Percentiles rank a stretch among this genome's conserved stretches.
phyloP scores from a whole-genome alignment of 1,140 invertebrate species.

The Drosophila suzukii region DNA sequence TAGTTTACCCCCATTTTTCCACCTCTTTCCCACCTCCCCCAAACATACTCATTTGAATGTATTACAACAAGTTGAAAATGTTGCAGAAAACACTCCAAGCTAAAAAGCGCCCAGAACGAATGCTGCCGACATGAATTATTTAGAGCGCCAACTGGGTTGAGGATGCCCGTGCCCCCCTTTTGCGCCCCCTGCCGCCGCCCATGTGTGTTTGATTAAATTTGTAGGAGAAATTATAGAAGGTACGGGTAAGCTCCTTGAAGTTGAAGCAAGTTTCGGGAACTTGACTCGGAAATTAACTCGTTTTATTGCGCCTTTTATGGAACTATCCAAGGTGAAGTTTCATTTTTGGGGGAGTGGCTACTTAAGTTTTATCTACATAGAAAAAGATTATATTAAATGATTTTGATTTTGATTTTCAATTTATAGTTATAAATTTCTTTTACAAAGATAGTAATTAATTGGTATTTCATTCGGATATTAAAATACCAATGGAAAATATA shows the following conservation, averaged over 20 bases:
- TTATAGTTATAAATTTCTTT: too few species aligned
- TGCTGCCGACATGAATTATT: slow-evolving; percentile 76
- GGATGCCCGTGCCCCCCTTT: slow-evolving; percentile 9
- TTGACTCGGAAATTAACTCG: slow-evolving; percentile 73
- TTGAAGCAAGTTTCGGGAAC: slow-evolving; percentile 16
- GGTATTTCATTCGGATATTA: too few species aligned
- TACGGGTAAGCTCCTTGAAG: slow-evolving; percentile 1
- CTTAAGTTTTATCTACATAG: neutral
- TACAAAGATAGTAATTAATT: too few species aligned
- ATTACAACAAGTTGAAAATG: slow-evolving; percentile 70
- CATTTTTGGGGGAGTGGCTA: neutral
- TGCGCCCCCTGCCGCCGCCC: neutral
- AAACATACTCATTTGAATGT: slow-evolving; percentile 70
- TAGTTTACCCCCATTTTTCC: neutral
- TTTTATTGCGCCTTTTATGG: slow-evolving; percentile 63
- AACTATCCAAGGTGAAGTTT: slow-evolving; percentile 23
- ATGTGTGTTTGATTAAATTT: slow-evolving; percentile 74
- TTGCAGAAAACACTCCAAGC: slow-evolving; percentile 32
- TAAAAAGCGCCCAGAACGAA: slow-evolving; percentile 60
- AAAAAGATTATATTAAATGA: too few species aligned
- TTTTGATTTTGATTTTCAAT: too few species aligned
- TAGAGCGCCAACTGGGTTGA: slow-evolving; percentile 54
- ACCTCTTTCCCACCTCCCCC: neutral
- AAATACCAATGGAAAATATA: too few species aligned
- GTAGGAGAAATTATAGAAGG: slow-evolving; percentile 3